phyloP scores from a whole-genome alignment of 2,113 vertebrate genomes.

The Pao palembangensis region DNA sequence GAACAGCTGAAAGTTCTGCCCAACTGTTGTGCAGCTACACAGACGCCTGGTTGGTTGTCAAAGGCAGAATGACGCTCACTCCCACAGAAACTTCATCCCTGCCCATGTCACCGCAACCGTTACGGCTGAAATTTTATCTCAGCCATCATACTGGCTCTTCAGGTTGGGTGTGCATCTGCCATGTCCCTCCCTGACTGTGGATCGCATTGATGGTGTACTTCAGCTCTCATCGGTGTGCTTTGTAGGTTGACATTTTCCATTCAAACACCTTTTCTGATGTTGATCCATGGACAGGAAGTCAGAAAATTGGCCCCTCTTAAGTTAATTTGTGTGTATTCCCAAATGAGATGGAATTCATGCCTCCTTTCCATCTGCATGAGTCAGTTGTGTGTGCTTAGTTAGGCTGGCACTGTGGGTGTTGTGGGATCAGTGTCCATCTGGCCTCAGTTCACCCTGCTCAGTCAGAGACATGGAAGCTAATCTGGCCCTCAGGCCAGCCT shows the following conservation, averaged over 20 bases:
- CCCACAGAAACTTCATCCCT: conserved; percentile 21
- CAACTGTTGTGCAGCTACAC: conserved; percentile 17
- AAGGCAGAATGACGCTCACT: conserved; percentile 19
- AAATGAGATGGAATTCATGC: background rate
- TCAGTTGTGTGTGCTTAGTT: background rate
- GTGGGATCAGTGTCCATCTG: conserved; percentile 42
- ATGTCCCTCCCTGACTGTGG: conserved; percentile 10
- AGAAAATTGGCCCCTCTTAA: too few relatives aligned
- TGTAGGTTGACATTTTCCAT: too few relatives aligned
- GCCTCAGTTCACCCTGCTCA: conserved; percentile 35
- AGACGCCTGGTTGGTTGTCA: conserved; percentile 23
- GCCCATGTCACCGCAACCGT: conserved; percentile 5
- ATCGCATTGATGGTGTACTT: background rate
- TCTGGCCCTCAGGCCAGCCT: conserved; percentile 37
- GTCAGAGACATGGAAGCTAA: conserved; percentile 47
- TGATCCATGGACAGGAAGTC: too few relatives aligned
- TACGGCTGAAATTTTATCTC: conserved; percentile 6
- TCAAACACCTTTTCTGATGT: too few relatives aligned
- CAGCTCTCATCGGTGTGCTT: too few relatives aligned
- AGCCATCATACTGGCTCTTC: background rate
- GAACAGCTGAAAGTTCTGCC: too few relatives aligned
- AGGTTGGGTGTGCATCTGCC: background rate
- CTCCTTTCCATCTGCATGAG: background rate
- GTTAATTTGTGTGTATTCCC: too few relatives aligned
- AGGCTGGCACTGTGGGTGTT: background rate